Evolutionary conservation across 2,888 invertebrate genomes (phyloP), one percentile per base, ranked within the genome.

Genomic region (Andrena haemorrhoa): DNA sequence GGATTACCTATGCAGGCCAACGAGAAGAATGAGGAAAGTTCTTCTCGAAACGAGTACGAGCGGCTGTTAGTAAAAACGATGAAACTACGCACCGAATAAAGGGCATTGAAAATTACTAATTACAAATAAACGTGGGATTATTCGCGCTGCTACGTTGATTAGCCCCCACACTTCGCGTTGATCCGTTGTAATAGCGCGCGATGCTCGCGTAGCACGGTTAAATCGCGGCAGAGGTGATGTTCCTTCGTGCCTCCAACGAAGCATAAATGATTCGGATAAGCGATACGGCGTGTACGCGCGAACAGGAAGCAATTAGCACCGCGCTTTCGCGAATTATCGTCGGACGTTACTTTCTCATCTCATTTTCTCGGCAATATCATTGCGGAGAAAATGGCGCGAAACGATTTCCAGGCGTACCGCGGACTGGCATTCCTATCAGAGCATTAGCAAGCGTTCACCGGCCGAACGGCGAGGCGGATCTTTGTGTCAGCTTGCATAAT

Each of bases 241-340:
- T 65, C 65, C n/a, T 75, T 61, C 78, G 35, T 41, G 63, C 71
- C 60, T 66, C 20, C 65, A 41, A 70, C 60, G 66, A 69, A 49
- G 16, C 53, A 53, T 72, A 61, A 83, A 78, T 80, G 85, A 87
- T 75, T 35, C 58, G 49, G 75, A 86, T 83, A 85, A 87, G 82
- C 84, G 51, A 79, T 61, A 63, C 85, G 60, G 47, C 76, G 71
- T 68, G 63, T 82, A 83, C 63, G 83, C 75, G 88, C 86, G 85
- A 88, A 86, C 86, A 86, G 88, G 88, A 88, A 88, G 88, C 75
- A 86, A 88, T 88, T 88, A 88, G 85, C 75, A 75, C 77, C 71
- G 76, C 84, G 81, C 88, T 88, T 88, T 88, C 88, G 88, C 86
- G 85, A 83, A 86, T 88, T 88, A 88, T 84, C 76, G 84, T 70